Conservation (phyloP, 2,888 invertebrate genomes). For the Marasmarcha lunaedactyla region DNA sequence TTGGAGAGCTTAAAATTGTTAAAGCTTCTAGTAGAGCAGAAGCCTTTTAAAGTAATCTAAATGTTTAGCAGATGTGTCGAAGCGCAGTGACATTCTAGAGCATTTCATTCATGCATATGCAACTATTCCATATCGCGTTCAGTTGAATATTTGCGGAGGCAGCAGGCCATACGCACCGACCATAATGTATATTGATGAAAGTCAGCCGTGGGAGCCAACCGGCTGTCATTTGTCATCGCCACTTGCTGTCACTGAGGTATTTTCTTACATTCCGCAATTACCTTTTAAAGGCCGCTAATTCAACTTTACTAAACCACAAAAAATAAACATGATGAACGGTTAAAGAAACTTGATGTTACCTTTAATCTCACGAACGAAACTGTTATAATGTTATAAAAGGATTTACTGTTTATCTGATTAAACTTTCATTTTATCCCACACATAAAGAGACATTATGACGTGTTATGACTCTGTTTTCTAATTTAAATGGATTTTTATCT, state of each 20-base stretch:
- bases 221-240: constrained; percentile 58
- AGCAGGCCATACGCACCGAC: constrained; percentile 8
- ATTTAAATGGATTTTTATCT: too few species aligned
- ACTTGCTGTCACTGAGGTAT: constrained; percentile 51
- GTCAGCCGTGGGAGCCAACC: constrained; percentile 41
- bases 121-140: constrained; percentile 7
- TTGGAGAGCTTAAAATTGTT: too few species aligned
- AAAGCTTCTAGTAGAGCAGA: too few species aligned
- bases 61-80: neutral
- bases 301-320: constrained; percentile 41
- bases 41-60: neutral
- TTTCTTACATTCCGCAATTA: constrained; percentile 58
- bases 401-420: too few species aligned
- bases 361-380: too few species aligned
- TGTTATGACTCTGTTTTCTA: too few species aligned
- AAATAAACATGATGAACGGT: constrained; percentile 26
- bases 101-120: neutral
- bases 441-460: too few species aligned
- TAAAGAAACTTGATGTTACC: too few species aligned
- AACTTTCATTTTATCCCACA: too few species aligned
- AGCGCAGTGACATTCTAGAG: constrained; percentile 1
- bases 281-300: constrained; percentile 49
- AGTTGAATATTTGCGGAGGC: constrained; percentile 3
- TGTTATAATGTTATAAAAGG: too few species aligned
- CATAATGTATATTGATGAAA: constrained; percentile 50